Evolutionary conservation across 1,140 invertebrate species (phyloP), one percentile per base, ranked within the genome.

Genomic region (Aradophagus sp.): DNA sequence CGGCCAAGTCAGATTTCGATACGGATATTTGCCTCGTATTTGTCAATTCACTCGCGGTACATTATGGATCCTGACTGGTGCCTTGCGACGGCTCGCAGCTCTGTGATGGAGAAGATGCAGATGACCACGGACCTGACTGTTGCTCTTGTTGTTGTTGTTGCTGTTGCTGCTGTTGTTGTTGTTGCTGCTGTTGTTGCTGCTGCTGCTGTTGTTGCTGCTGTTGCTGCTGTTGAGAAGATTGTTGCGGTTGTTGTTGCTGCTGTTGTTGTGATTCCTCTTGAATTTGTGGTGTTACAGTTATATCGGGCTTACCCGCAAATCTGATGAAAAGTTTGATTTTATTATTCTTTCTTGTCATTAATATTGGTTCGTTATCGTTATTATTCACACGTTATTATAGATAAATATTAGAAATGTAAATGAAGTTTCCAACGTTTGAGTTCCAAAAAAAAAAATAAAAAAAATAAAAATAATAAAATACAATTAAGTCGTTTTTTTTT

Each of bases 21-120:
- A 29, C 48, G 19, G n/a, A n/a, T n/a, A 17, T 12, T 44, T 6
- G 20, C 38, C 39, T 2, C 8, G 31, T 16, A 1, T 31, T 23
- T 13, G 36, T 55, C 2, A 11, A 8, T 8, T 41, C 11, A 1
- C 23, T 61, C 13, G 39, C 38, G 38, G 1, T 81, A 80, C 81
- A 85, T 83, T 85, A 84, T 84, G 81, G 79, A 80, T 84, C 80
- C 77, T 83, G 84, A 62, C 63, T 84, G 27, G 74, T 79, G 44
- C 77, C 80, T 70, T 83, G 79, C 31, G 80, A 65, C n/a, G 77
- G 75, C 32, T 83, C 81, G 70, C 77, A 78, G 68, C 73, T 81
- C 36, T 81, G 78, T 13, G 75, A 19, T 73, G 79, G 65, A 75
- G 71, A 27, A 15, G 39, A 27, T 10, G 76, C 71, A 15, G 75